A percentile compares a stretch with the other conserved stretches of the same genome.
Conservation (phyloP, 2,888 invertebrate species). For the Ommatoiulus sabulosus region DNA sequence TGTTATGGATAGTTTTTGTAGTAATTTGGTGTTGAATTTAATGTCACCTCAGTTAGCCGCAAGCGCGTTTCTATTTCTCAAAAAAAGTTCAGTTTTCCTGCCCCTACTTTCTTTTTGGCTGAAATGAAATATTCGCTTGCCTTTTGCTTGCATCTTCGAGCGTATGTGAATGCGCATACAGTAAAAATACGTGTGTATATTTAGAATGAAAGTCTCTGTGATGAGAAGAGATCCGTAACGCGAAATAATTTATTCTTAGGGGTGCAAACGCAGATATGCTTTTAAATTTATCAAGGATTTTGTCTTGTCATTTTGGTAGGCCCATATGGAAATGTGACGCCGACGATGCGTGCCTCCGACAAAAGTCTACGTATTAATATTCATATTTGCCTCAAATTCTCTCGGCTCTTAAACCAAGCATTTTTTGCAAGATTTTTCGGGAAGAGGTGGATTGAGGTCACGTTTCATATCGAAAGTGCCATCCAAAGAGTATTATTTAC, state of each 20-base stretch:
- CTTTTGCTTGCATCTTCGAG: not conserved
- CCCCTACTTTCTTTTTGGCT: not conserved
- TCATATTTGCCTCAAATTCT: slow-evolving; percentile 9
- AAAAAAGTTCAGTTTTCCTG: not conserved
- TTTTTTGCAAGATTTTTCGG: not conserved
- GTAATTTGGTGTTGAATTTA: not conserved
- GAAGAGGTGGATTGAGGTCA: slow-evolving; percentile 8
- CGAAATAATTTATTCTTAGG: slow-evolving; percentile 1
- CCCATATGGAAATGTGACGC: not conserved
- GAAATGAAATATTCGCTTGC: not conserved
- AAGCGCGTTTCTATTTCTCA: not conserved
- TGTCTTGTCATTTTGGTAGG: not conserved
- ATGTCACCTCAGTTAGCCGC: not conserved
- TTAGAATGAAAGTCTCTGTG: not conserved
- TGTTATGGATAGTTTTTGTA: not conserved
- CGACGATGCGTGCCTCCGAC: not conserved
- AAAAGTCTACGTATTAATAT: slow-evolving; percentile 8
- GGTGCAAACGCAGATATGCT: not conserved
- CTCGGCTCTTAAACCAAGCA: not conserved
- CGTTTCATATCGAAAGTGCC: not conserved
- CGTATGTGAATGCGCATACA: not conserved
- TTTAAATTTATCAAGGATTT: slow-evolving; percentile 42
- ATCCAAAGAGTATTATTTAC: slow-evolving; percentile 9
- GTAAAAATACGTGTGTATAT: not conserved
- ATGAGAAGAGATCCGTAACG: not conserved